Base-by-base conservation (phyloP, 2,113 vertebrate genomes). In the Harpagus bidentatus region DNA sequence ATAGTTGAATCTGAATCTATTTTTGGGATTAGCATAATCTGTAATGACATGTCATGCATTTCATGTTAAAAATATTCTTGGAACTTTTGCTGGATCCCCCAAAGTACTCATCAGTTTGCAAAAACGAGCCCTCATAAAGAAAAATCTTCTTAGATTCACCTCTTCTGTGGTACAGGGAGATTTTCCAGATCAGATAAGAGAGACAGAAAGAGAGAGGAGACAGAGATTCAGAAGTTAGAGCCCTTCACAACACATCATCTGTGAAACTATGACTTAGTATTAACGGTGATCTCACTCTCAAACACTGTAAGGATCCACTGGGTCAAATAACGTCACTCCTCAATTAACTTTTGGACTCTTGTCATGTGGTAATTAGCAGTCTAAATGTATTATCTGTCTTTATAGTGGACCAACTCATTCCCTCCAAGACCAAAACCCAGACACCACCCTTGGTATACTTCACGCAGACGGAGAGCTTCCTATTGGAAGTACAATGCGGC, bases 71-170 rank as follows among this genome's bases (percentile, higher is more conserved):
- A 69, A 32, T 48, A 50, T 58, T 38, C 16, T 80, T 84, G 55
- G 43, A 79, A 53, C 16, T 55, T 88, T 56, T 58, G 17, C n/a
- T 71, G 71, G 32, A 42, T 83, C 20, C 55, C 61, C 21, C 47
- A 36, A 36, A 69, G 23, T 56, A 50, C 11, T 73, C 78, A 58
- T 11, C 15, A 80, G 32, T 81, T 92, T 84, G 28, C 48, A 61
- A 65, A 82, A 86, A 43, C 14, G 58, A 86, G 32, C 23, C 31
- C 17, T 86, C 82, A 95, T 71, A 94, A 94, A 90, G 81, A 87
- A 82, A 88, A 95, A 67, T 61, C 74, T 91, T 85, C 81, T 90
- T 86, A 91, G 23, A 79, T 67, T 86, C 80, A 94, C 56, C 66
- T 90, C 47, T 66, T 94, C 47, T 34, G 58, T 82, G 61, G 55